Evolutionary conservation across 1,140 invertebrate genomes (phyloP), one percentile per base, ranked within the genome.

Genomic region (Zaprionus lachaisei): DNA sequence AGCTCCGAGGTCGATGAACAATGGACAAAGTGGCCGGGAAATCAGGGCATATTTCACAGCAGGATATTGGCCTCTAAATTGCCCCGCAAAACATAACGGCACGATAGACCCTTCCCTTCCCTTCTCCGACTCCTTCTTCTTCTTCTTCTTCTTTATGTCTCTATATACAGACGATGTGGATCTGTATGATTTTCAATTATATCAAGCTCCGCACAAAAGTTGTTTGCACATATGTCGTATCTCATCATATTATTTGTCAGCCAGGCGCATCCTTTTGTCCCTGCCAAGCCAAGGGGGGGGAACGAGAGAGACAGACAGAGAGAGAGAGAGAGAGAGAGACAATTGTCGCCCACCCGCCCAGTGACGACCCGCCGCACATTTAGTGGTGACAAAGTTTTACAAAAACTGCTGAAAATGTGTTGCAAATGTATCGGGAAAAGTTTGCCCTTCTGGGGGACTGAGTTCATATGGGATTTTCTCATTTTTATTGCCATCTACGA

Each of bases 141-240:
- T 11, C 31, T 31, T 11, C 31, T 11, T 34, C 31, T 34, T 28
- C 22, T 44, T 12, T 24, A 56, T 65, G n/a, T 38, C 57, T 58
- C 24, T 51, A 44, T 47, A 20, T 49, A 24, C 5, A 17, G 11
- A 64, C 15, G 31, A 20, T 60, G 7, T 47, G 15, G 41, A 61
- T 51, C 3, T 69, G 49, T 68, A 92, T 83, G 77, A 84, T 83
- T 92, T 91, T 92, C 91, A 92, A 89, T 91, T 92, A 92, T 92
- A 73, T 80, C 72, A 80, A 86, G 86, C 82, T 87, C 72, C 81
- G 79, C 86, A 82, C 69, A 72, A 90, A 90, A 91, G 75, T 85
- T 92, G 91, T 92, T 92, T 92, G 87, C 91, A 92, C 91, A 92
- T 92, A 92, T 92, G 91, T 92, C 91, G 91, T 90, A 91, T 92